Base-by-base conservation (phyloP, 2,888 invertebrate species). In the Trileptium ribeirensis region DNA sequence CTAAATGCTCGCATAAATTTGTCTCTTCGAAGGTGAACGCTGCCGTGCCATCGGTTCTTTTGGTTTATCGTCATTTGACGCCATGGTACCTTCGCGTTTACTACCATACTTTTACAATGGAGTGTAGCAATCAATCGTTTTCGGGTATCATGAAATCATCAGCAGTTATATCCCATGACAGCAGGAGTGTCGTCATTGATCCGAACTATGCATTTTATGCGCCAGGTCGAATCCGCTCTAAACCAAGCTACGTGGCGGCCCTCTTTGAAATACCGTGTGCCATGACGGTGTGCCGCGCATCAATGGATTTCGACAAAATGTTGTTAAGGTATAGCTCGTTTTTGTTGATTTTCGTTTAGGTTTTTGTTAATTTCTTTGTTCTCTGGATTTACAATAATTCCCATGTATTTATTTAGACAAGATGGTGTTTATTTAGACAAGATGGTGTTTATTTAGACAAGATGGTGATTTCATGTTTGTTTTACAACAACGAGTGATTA, bases 221-320 rank as follows among this genome's bases (percentile, higher is more conserved):
- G 36, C 97, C 97, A 15, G 96, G 96, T 0, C 92, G 92, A 85
- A 95, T 95, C 88, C 92, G 97, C 67, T 92, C 92, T 86, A 92
- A 93, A 80, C 94, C 96, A 0, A 94, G 96, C 88, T 94, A 95
- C 87, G 90, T 99, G 80, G 98, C 99, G 89, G 89, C 89, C 2
- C 78, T 81, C 19, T 74, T 88, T 70, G 39, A 70, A 0, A 31
- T 88, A 36, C 84, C 84, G 0, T 81, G 84, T 1, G 37, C 82
- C 15, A n/a, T n/a, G n/a, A 82, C 85, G 24, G 80, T 75, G n/a
- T 88, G 88, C 79, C 78, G 81, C 31, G 75, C 87, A 15, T 67
- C 81, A 0, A 82, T 86, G 70, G 83, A 84, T 2, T 87, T 86
- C 79, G 85, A 87, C 15, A 86, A 86, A 64, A 84, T 85, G 29